A percentile compares a stretch with the other conserved stretches of the same genome.
Conservation (phyloP, 2,797 vertebrate species). For the Setipinna tenuifilis region DNA sequence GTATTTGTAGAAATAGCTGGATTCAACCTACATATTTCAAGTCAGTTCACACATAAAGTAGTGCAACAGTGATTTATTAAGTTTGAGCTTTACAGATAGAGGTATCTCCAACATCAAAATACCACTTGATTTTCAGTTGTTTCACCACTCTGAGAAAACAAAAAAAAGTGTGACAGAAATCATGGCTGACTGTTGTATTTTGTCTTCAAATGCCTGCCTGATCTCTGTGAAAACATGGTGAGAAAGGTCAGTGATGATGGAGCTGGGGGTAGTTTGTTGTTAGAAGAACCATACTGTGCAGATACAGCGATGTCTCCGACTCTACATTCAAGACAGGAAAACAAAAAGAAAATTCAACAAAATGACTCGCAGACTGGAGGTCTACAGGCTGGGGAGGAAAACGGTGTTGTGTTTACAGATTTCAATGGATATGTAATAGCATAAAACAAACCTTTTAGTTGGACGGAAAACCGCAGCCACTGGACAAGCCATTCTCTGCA, state of each 20-base stretch:
- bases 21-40: no score
- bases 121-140: not conserved
- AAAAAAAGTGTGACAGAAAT: not conserved
- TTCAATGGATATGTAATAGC: not conserved
- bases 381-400: no score
- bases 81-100: not conserved
- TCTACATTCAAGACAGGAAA: not conserved
- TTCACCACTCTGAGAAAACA: not conserved
- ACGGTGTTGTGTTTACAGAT: no score
- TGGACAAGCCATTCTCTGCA: conserved; percentile 85
- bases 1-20: no score
- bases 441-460: conserved; percentile 80
- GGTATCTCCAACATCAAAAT: not conserved
- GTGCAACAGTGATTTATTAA: not conserved
- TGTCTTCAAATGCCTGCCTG: not conserved
- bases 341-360: not conserved
- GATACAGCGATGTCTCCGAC: not conserved
- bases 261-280: not conserved
- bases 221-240: not conserved
- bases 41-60: no score
- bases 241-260: not conserved
- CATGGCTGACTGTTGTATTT: not conserved
- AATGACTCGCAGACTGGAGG: no score
- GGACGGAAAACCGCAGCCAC: conserved; percentile 86
- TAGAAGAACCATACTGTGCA: not conserved